phyloP scores from a whole-genome alignment of 2,888 invertebrate genomes.

The Drosophila subsilvestris region DNA sequence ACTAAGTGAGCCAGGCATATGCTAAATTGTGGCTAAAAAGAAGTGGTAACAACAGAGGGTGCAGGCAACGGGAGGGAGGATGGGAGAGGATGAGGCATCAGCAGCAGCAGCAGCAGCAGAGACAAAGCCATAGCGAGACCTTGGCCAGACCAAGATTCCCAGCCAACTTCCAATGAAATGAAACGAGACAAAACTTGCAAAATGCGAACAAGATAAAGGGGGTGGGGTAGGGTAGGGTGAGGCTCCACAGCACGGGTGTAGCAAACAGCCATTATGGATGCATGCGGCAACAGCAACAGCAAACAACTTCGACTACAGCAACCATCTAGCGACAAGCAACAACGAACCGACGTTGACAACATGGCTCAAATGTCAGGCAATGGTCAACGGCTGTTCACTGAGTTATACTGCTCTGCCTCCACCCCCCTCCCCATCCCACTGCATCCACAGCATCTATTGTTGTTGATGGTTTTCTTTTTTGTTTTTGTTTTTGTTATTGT shows the following conservation, averaged over 20 bases:
- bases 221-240: not conserved
- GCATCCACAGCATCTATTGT: constrained; percentile 37
- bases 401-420: constrained; percentile 6
- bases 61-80: not conserved
- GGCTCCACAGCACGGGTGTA: constrained; percentile 46
- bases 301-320: constrained; percentile 43
- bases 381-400: constrained; percentile 70
- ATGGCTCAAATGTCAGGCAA: constrained; percentile 79
- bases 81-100: no score
- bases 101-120: not conserved
- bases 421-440: not conserved
- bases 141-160: constrained; percentile 21
- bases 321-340: constrained; percentile 13
- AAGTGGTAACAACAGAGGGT: constrained; percentile 6
- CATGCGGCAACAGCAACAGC: constrained; percentile 61
- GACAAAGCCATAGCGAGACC: constrained; percentile 9
- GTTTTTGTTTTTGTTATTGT: no score
- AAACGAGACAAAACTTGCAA: constrained; percentile 40
- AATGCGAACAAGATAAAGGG: constrained; percentile 16
- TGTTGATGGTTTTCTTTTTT: constrained; percentile 2
- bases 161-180: constrained; percentile 61
- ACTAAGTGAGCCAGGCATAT: constrained; percentile 64
- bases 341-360: constrained; percentile 69
- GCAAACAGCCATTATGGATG: constrained; percentile 73
- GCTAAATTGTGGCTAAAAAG: constrained; percentile 40